Percentiles rank a stretch among this genome's conserved stretches.
phyloP scores from a whole-genome alignment of 2,888 invertebrate genomes.

The Ormyrus nitidulus region DNA sequence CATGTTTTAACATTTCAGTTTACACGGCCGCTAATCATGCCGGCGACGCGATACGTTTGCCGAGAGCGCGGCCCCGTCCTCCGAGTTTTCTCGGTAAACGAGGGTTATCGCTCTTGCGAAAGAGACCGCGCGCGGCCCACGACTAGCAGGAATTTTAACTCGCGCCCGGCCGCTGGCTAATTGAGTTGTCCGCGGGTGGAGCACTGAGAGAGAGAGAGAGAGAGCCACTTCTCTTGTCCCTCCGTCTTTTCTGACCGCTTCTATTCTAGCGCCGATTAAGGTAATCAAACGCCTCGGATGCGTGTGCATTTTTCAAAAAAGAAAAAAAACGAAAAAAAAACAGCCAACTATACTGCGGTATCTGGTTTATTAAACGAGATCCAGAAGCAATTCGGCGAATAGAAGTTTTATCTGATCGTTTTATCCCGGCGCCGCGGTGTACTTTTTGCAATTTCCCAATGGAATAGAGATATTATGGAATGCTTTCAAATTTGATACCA shows the following conservation, averaged over 20 bases:
- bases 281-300: too few relatives aligned
- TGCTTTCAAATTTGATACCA: constrained; percentile 33
- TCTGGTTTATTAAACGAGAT: too few relatives aligned
- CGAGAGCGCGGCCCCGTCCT: constrained; percentile 48
- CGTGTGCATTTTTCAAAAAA: too few relatives aligned
- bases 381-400: neutral
- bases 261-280: too few relatives aligned
- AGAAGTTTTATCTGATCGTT: constrained; percentile 16
- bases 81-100: constrained; percentile 59
- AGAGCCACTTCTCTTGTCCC: neutral
- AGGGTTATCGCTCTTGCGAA: constrained; percentile 60
- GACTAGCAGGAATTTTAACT: constrained; percentile 49
- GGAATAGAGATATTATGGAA: constrained; percentile 21
- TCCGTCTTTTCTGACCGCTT: too few relatives aligned
- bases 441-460: constrained; percentile 11
- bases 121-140: neutral
- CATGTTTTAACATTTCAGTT: constrained; percentile 74
- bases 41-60: constrained; percentile 61
- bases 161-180: constrained; percentile 40
- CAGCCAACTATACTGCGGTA: too few relatives aligned
- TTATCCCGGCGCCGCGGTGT: neutral
- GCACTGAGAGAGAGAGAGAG: neutral
- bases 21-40: constrained; percentile 74
- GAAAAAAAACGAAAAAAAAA: too few relatives aligned
- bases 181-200: constrained; percentile 38